Base-by-base conservation (phyloP, 1,140 invertebrate species). In the Magallana angulata region DNA sequence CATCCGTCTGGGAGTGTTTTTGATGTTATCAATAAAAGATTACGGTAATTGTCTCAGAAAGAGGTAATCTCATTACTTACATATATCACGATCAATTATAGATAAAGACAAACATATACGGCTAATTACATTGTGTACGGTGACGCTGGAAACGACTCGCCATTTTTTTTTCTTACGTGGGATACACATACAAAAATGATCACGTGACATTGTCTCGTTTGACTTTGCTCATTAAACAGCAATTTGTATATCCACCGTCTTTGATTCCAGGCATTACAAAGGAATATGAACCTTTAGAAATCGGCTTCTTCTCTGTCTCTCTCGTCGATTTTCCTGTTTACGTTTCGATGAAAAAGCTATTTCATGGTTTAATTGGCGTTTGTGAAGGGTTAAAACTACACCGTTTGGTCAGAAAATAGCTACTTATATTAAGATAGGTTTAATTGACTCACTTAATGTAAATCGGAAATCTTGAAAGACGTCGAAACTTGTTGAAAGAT, bases 291-390 rank as follows among this genome's bases (percentile, higher is more conserved):
- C 24, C 68, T 76, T 76, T 76, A 30, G 68, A 76, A 76, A 76
- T 48, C 68, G 24, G 24, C 24, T 18, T 30, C 68, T 30, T 76
- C 68, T 76, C 68, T 76, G 7, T 76, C 11, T 76, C 11, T 11
- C 24, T 7, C 30, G 7, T 24, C 68, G 68, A 11, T 86, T 62
- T 82, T 82, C 85, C 80, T 82, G 59, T 86, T 86, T 82, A 86
- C 59, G 9, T 82, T 59, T 57, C 80, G n/a, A 82, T 82, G 80
- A 48, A 82, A 82, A 86, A 82, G 36, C 85, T 59, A 62, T 86
- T 86, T 86, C 80, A 86, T 82, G 76, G 57, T 82, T 86, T 82
- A 82, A 86, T 64, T 82, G 48, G 85, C 76, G 48, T 14, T 56
- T 36, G 58, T 60, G 76, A 81, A 86, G 56, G 57, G 57, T 57